Conservation (phyloP, 30 jellyfish, hydroid and myxozoan genomes). For the Aurelia aurita region DNA sequence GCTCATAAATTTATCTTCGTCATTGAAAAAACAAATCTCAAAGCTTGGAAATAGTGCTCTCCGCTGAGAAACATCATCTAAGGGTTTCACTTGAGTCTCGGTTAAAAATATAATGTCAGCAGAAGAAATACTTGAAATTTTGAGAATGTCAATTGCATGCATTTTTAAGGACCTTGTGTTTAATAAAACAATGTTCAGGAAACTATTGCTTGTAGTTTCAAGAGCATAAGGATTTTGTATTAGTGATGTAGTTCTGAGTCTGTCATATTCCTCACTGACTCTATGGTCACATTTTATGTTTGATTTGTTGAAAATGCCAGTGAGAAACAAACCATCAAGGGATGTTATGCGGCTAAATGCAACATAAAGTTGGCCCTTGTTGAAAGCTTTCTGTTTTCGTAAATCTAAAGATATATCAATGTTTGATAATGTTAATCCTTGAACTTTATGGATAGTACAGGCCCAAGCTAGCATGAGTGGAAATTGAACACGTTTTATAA, state of each 20-base stretch:
- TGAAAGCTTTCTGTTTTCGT: conserved; percentile 14
- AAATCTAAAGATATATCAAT: conserved; percentile 29
- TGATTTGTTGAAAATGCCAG: not conserved
- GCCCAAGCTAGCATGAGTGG: conserved; percentile 23
- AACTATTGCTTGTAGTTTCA: not conserved
- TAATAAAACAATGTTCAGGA: not conserved
- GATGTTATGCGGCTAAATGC: conserved; percentile 45
- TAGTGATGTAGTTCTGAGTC: not conserved
- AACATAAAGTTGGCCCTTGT: conserved; percentile 39
- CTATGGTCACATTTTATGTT: conserved; percentile 26
- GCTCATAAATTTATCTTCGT: conserved; percentile 3
- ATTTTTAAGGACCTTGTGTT: conserved; percentile 10
- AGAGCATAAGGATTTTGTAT: not conserved
- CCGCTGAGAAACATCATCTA: not conserved
- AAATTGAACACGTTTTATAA: conserved; percentile 14
- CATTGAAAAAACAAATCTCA: not conserved
- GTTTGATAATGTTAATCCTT: conserved; percentile 13
- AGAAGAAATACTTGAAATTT: not conserved
- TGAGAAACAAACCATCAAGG: conserved; percentile 3
- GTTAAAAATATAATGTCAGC: conserved; percentile 7
- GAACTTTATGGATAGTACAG: conserved; percentile 22
- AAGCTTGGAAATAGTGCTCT: not conserved
- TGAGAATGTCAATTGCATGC: not conserved
- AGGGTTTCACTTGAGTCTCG: conserved; percentile 8
- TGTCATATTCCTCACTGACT: conserved; percentile 11